Percentiles rank a stretch among this genome's conserved stretches.
Conservation (phyloP, 1,140 invertebrate genomes). For the Streblospio benedicti region DNA sequence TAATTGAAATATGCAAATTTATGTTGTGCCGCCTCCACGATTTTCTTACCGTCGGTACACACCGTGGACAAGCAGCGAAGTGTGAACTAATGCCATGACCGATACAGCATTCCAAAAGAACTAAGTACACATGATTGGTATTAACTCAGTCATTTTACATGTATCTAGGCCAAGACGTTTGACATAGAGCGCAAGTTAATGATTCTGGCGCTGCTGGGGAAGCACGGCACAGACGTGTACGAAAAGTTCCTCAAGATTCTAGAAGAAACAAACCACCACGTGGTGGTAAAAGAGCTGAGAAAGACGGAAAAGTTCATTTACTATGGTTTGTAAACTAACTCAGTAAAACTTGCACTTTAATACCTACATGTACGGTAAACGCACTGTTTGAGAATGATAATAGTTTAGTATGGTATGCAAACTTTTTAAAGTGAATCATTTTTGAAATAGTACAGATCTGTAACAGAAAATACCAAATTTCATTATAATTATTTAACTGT, state of each 20-base stretch:
- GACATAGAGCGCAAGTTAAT: not conserved
- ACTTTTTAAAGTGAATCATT: too few relatives aligned
- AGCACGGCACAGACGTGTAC: constrained; percentile 3
- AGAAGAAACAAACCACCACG: not conserved
- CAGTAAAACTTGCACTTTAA: not conserved
- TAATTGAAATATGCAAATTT: not conserved
- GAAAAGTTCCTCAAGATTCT: constrained; percentile 2
- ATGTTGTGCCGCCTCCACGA: not conserved
- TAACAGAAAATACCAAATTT: too few relatives aligned
- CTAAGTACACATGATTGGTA: not conserved
- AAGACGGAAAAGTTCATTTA: not conserved
- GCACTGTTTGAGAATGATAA: too few relatives aligned
- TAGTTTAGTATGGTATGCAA: too few relatives aligned
- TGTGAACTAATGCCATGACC: not conserved
- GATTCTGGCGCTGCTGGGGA: not conserved
- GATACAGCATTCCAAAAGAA: not conserved
- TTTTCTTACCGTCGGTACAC: not conserved
- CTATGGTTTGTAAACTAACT: constrained; percentile 1
- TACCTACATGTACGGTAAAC: too few relatives aligned
- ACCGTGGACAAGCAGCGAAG: not conserved
- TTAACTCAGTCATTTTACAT: not conserved
- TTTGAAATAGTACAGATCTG: too few relatives aligned
- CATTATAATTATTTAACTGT: too few relatives aligned
- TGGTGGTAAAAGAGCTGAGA: not conserved
- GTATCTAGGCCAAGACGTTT: not conserved